Percentiles rank a stretch among this genome's conserved stretches.
Conservation (phyloP, 2,113 vertebrate genomes). For the Periophthalmodon schlosseri region DNA sequence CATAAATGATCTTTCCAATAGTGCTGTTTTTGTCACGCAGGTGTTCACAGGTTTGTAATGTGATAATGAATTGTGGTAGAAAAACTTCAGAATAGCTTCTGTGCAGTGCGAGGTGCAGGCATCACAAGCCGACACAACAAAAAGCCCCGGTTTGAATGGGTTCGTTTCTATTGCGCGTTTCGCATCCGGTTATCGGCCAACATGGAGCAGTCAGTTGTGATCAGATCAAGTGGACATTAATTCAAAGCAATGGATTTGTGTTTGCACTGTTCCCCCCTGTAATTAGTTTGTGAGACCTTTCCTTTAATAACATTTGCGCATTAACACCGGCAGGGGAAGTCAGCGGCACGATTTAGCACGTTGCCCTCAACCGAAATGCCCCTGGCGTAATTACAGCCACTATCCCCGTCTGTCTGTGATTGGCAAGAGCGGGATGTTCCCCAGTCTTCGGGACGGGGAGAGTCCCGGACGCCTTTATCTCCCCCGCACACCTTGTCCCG, state of each 20-base stretch:
- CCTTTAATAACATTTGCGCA: conserved; percentile 29
- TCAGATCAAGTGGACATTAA: conserved; percentile 57
- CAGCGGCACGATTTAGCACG: conserved; percentile 55
- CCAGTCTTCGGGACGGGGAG: conserved; percentile 44
- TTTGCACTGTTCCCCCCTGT: conserved; percentile 51
- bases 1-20: conserved; percentile 22
- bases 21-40: conserved; percentile 51
- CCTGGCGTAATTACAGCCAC: conserved; percentile 69
- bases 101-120: conserved; percentile 13
- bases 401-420: conserved; percentile 60
- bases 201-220: conserved; percentile 38
- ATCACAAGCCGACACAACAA: background rate
- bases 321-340: conserved; percentile 7
- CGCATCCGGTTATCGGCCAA: background rate
- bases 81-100: conserved; percentile 46
- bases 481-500: conserved; percentile 67
- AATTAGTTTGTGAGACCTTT: conserved; percentile 71
- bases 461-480: conserved; percentile 69
- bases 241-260: conserved; percentile 62
- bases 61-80: conserved; percentile 61
- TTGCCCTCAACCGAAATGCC: conserved; percentile 55
- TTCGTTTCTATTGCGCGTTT: conserved; percentile 20
- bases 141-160: background rate
- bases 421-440: conserved; percentile 66
- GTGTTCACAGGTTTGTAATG: conserved; percentile 61